Base-by-base conservation (phyloP, 2,113 vertebrate genomes). In the Aegypius monachus region DNA sequence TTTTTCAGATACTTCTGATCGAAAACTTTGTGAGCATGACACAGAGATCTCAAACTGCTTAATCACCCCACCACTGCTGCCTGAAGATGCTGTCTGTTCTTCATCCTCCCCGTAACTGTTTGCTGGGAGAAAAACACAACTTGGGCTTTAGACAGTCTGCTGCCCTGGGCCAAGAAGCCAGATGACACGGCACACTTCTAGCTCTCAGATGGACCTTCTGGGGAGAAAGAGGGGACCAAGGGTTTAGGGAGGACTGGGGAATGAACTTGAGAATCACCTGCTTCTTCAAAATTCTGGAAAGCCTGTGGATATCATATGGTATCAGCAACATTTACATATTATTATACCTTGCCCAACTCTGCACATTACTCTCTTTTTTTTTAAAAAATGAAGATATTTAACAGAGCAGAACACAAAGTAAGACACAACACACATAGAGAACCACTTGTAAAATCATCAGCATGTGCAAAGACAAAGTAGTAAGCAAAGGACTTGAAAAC, bases 31-130 rank as follows among this genome's bases (percentile, higher is more conserved):
- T 8, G 98, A 99, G 16, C 98, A 97, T 1, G 98, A 98, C 93
- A 99, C 98, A 1, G 98, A 99, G 91, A 98, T 98, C 97, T 99
- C 98, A 95, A 99, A 99, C 81, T 98, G 98, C 90, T 98, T 98
- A 87, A 98, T 98, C 88, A 99, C 91, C 78, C 99, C 98, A 6
- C 98, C 98, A 7, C 98, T 96, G 12, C 98, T 98, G 96, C 98
- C 99, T 25, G 99, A 98, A 38, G 98, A 98, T 52, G 97, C 98
- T 72, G 93, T 93, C n/a, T 90, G 95, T 4, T 98, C 97, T 27
- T 98, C 98, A 34, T 98, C 97, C 10, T 98, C 97, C 40, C 98
- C 83, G 2, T 98, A 98, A 92, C 98, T 99, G 92, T 97, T 98
- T 83, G 98, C 98, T 99, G 94, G 56, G 48, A 97, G 70, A 74